Conservation (phyloP, 1,140 invertebrate species). For the Agrilus planipennis region DNA sequence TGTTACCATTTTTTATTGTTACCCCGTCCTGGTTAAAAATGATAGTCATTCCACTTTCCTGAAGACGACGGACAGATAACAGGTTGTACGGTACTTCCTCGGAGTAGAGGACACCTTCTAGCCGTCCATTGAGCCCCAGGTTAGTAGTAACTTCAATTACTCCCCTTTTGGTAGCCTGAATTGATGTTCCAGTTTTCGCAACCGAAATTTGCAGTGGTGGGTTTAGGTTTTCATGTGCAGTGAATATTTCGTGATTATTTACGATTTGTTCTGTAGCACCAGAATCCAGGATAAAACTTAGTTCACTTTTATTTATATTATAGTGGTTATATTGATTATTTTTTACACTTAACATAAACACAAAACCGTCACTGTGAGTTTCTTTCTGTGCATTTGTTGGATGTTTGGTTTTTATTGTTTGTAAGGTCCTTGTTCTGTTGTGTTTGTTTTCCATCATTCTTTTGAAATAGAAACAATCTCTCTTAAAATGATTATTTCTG, state of each 20-base stretch:
- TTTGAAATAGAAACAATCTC: conserved; percentile 9
- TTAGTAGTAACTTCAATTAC: conserved; percentile 8
- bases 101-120: conserved; percentile 10
- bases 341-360: background rate
- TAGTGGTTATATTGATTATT: background rate
- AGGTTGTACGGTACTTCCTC: conserved; percentile 20
- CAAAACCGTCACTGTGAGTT: conserved; percentile 1
- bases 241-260: conserved; percentile 6
- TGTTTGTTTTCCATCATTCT: conserved; percentile 5
- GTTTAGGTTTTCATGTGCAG: background rate
- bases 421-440: background rate
- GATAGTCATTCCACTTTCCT: conserved; percentile 21
- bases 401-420: background rate
- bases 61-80: conserved; percentile 24
- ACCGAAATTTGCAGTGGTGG: conserved; percentile 9
- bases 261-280: conserved; percentile 12
- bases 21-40: conserved; percentile 23
- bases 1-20: conserved; percentile 17
- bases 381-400: background rate
- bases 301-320: background rate
- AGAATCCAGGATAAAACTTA: conserved; percentile 10
- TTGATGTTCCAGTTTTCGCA: conserved; percentile 6
- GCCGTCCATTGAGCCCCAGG: conserved; percentile 8
- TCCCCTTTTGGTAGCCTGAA: conserved; percentile 5
- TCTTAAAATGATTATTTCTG: conserved; percentile 7